Evolutionary conservation across 1,140 invertebrate genomes (phyloP).

Genomic region (Eubasilissa regina): DNA sequence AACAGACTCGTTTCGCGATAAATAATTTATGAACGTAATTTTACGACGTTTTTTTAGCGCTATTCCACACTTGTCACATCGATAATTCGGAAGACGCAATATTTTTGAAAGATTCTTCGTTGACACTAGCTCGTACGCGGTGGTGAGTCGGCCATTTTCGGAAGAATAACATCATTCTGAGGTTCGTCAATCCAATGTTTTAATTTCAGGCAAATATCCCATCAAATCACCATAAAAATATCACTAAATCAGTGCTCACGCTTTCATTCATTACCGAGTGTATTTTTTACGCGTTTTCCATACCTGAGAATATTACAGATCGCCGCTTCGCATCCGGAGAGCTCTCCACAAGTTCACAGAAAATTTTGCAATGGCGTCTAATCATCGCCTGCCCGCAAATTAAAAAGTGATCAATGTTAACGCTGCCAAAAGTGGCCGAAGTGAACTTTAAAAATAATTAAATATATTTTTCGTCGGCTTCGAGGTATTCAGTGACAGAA

Average conservation of each 20-base stretch:
- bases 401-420: constrained; percentile 39
- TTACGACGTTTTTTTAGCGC: neutral
- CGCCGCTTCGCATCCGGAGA: constrained; percentile 69
- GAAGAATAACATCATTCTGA: constrained; percentile 69
- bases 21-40: constrained; percentile 2
- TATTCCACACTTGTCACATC: neutral
- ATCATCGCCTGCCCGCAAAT: constrained; percentile 64
- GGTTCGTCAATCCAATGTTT: constrained; percentile 68
- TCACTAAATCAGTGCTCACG: constrained; percentile 64
- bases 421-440: neutral
- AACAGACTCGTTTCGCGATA: neutral
- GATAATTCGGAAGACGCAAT: constrained; percentile 21
- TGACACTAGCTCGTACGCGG: constrained; percentile 66
- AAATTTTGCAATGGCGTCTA: constrained; percentile 71
- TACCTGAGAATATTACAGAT: constrained; percentile 71
- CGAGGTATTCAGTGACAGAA: neutral
- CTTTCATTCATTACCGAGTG: constrained; percentile 63
- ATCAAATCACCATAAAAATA: constrained; percentile 65
- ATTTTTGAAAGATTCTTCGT: constrained; percentile 1
- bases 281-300: constrained; percentile 66
- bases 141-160: constrained; percentile 73
- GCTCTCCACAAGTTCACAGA: constrained; percentile 68
- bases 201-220: constrained; percentile 63
- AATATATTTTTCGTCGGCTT: neutral
- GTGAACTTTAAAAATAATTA: constrained; percentile 25